Conservation (phyloP, 2,888 invertebrate genomes). For the Plebejus anna region DNA sequence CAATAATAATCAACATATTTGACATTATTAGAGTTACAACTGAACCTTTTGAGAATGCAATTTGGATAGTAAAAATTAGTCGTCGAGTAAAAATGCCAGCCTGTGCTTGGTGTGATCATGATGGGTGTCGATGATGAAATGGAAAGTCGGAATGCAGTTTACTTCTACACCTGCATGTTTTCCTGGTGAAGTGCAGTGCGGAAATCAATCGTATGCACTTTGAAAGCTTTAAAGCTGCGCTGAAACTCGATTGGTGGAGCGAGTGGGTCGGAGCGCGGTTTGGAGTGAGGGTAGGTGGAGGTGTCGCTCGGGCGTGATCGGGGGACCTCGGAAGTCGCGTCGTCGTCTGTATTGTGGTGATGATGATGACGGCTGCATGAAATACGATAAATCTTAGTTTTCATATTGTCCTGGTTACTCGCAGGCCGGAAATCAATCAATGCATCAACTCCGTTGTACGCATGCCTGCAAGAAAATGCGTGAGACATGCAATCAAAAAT, state of each 20-base stretch:
- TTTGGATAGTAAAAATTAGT: too few species aligned
- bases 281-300: constrained; percentile 5
- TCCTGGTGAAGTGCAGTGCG: not conserved
- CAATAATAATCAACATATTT: too few species aligned
- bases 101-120: not conserved
- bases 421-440: constrained; percentile 6
- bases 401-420: constrained; percentile 8
- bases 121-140: not conserved
- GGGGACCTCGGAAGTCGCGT: not conserved
- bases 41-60: too few species aligned
- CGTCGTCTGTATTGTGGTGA: not conserved
- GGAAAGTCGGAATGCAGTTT: constrained; percentile 6
- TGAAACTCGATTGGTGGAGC: not conserved
- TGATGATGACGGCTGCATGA: not conserved
- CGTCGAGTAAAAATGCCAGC: too few species aligned
- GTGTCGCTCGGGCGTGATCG: not conserved
- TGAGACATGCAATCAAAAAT: not conserved
- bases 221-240: not conserved
- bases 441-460: not conserved
- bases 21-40: too few species aligned
- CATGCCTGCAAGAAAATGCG: constrained; percentile 2
- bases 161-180: not conserved
- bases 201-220: constrained; percentile 10
- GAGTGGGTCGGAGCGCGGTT: not conserved
- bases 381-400: not conserved